phyloP scores from a whole-genome alignment of 2,888 invertebrate species.

The Oeneis ivallda region DNA sequence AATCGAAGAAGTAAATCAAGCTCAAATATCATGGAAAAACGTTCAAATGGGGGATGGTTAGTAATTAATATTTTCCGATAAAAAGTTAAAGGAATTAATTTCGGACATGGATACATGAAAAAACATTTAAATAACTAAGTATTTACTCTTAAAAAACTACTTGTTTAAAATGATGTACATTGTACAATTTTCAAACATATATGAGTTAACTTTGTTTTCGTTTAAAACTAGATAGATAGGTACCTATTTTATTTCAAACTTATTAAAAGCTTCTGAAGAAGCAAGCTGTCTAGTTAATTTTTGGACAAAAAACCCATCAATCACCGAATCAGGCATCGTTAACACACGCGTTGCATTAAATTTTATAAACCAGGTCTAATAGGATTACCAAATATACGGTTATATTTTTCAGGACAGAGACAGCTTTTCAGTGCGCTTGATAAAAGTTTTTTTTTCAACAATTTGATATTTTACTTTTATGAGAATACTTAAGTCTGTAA shows the following conservation, averaged over 20 bases:
- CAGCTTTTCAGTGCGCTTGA: neutral
- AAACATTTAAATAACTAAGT: too few relatives aligned
- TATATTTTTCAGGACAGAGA: conserved; percentile 6
- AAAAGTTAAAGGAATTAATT: too few relatives aligned
- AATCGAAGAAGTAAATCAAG: too few relatives aligned
- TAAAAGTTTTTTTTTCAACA: too few relatives aligned
- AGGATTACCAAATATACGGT: conserved; percentile 1
- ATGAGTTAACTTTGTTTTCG: neutral
- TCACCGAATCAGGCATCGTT: conserved; percentile 77
- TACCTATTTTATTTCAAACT: conserved; percentile 42
- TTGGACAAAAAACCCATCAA: conserved; percentile 70
- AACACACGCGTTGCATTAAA: conserved; percentile 71
- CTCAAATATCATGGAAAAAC: too few relatives aligned
- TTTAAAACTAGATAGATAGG: conserved; percentile 27
- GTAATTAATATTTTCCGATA: too few relatives aligned
- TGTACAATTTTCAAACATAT: neutral
- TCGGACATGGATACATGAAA: too few relatives aligned
- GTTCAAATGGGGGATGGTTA: too few relatives aligned
- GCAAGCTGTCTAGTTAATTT: conserved; percentile 62
- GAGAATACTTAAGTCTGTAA: too few relatives aligned
- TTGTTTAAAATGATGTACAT: neutral
- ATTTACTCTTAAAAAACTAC: too few relatives aligned
- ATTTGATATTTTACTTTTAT: too few relatives aligned
- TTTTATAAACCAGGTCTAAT: conserved; percentile 66
- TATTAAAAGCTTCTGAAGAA: conserved; percentile 64